Evolutionary conservation across 1,140 invertebrate genomes (phyloP).

Genomic region (Drosophila malerkotliana): DNA sequence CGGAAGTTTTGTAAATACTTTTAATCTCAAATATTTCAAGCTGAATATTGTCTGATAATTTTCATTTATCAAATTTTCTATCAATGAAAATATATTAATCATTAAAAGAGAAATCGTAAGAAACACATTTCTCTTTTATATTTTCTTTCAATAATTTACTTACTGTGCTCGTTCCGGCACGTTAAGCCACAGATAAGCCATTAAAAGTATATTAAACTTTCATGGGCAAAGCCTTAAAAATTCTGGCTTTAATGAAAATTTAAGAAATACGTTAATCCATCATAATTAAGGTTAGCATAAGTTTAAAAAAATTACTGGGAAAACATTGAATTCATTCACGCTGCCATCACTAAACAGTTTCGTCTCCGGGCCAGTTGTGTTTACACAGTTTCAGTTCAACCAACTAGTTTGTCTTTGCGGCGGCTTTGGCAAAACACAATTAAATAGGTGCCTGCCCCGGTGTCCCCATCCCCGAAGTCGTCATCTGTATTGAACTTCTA

Average conservation of each 20-base stretch:
- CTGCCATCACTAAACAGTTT: conserved; percentile 42
- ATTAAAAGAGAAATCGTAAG: conserved; percentile 41
- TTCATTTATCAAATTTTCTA: conserved; percentile 4
- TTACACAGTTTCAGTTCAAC: conserved; percentile 57
- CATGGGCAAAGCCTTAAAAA: conserved; percentile 2
- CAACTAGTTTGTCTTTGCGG: conserved; percentile 41
- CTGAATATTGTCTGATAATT: not conserved
- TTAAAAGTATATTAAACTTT: conserved; percentile 26
- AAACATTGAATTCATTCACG: conserved; percentile 25
- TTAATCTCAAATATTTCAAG: not conserved
- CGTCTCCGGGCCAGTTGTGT: conserved; percentile 19
- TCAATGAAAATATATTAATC: conserved; percentile 23
- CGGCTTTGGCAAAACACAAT: conserved; percentile 57
- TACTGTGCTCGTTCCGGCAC: conserved; percentile 16
- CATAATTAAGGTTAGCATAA: not conserved
- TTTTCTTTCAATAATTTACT: conserved; percentile 24
- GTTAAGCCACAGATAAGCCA: conserved; percentile 32
- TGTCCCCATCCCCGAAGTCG: conserved; percentile 9
- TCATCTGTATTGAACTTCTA: conserved; percentile 45
- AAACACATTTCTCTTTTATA: conserved; percentile 27
- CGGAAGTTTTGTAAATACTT: not conserved
- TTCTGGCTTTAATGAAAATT: not conserved
- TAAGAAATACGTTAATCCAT: not conserved
- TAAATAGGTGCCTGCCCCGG: conserved; percentile 25
- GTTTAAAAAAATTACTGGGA: not conserved